These are phyloP conservation scores for Macrophya annulata DNA, from an alignment of 2,888 invertebrate genomes.

Conservation along the genomic window DNA sequence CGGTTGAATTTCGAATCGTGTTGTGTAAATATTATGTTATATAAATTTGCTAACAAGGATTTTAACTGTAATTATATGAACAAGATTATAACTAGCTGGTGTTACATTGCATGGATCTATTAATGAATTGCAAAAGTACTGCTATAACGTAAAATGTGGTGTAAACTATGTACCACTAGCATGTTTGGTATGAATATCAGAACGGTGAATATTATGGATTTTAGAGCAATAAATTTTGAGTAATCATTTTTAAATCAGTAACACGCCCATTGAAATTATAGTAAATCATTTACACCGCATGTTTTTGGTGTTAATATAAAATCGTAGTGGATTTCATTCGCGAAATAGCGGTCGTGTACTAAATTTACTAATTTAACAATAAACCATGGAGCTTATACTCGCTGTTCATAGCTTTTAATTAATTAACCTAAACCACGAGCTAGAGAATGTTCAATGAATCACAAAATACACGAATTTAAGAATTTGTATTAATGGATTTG, in stretches of 20 bases:
- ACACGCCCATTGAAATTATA: constrained; percentile 15
- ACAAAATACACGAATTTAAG: background rate
- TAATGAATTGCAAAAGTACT: constrained; percentile 23
- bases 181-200: constrained; percentile 26
- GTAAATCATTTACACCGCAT: background rate
- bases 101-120: constrained; percentile 4
- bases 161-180: background rate
- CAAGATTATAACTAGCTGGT: background rate
- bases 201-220: constrained; percentile 19
- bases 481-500: background rate
- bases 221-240: background rate
- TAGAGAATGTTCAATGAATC: background rate
- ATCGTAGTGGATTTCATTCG: background rate
- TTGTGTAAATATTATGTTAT: constrained; percentile 27
- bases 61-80: constrained; percentile 5
- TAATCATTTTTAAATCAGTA: constrained; percentile 1
- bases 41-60: constrained; percentile 4
- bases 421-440: background rate
- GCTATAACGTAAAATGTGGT: constrained; percentile 35
- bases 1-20: background rate
- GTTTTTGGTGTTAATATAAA: background rate
- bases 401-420: constrained; percentile 22
- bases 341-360: background rate
- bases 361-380: background rate
- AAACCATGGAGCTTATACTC: background rate